Evolutionary conservation across 2,113 vertebrate species (phyloP).

Genomic region (Physeter macrocephalus): DNA sequence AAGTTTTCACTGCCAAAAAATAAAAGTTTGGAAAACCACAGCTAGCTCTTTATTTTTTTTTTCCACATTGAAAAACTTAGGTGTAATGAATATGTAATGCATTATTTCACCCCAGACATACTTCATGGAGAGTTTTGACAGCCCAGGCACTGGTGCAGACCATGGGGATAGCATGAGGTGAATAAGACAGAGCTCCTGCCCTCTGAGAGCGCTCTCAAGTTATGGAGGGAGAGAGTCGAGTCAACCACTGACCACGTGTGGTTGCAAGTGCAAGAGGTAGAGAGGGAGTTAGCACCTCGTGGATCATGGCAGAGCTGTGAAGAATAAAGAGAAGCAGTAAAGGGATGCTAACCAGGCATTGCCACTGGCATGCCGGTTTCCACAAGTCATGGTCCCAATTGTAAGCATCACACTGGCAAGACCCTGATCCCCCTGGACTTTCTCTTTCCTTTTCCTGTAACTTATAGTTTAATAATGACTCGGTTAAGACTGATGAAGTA

Average conservation of each 20-base stretch:
- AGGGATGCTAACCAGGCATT: not conserved
- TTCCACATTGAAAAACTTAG: not conserved
- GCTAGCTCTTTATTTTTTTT: not conserved
- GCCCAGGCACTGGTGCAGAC: not conserved
- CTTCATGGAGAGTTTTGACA: not conserved
- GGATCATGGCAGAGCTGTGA: not conserved
- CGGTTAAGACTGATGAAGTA: not conserved
- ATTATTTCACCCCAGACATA: not conserved
- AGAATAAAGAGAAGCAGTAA: not conserved
- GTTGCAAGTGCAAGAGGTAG: not conserved
- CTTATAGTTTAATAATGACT: not conserved
- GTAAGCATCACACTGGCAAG: not conserved
- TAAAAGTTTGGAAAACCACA: not conserved
- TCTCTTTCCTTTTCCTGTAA: not conserved
- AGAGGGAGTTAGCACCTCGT: accelerated
- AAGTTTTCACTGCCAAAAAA: not conserved
- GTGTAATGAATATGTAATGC: not conserved
- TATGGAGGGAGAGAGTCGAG: accelerated
- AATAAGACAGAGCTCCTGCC: not conserved
- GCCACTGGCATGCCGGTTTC: not conserved
- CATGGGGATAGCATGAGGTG: not conserved
- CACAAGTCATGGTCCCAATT: not conserved
- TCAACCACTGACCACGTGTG: not conserved
- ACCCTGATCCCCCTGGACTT: not conserved
- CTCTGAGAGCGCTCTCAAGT: not conserved